A percentile compares a stretch with the other conserved stretches of the same genome.
Conservation (phyloP, 2,797 vertebrate genomes). For the Catamblyrhynchus diadema region DNA sequence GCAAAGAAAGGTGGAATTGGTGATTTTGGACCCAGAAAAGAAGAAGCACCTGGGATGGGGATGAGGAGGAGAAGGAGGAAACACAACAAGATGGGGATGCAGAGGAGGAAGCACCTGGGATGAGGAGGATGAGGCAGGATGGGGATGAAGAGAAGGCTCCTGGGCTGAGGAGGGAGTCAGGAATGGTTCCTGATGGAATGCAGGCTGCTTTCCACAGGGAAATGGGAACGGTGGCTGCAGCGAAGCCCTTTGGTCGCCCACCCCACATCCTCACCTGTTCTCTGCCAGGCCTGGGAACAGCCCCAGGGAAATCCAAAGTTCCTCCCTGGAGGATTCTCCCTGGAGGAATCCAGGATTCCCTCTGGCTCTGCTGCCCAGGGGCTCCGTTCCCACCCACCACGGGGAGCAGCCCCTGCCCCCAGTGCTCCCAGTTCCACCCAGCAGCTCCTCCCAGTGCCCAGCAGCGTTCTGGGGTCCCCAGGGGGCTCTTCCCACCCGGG, state of each 20-base stretch:
- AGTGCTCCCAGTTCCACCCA: rapidly evolving
- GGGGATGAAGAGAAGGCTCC: background rate
- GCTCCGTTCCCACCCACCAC: rapidly evolving
- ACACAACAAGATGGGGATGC: too few species aligned
- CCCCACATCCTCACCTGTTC: background rate
- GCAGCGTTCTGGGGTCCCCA: background rate
- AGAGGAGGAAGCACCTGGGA: background rate
- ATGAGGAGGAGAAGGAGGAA: background rate
- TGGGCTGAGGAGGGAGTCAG: background rate
- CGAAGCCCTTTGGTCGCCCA: background rate
- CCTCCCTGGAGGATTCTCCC: too few species aligned
- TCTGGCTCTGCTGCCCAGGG: background rate
- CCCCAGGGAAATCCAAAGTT: background rate
- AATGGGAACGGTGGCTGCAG: background rate
- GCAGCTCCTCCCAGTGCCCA: background rate
- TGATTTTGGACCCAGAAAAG: background rate
- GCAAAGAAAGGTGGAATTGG: background rate
- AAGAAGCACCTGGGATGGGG: background rate
- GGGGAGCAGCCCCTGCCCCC: rapidly evolving
- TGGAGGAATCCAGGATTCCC: background rate
- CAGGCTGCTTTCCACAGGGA: background rate
- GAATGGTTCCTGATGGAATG: background rate
- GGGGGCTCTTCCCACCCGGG: background rate
- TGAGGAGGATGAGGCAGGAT: background rate
- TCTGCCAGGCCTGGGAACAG: background rate